Evolutionary conservation across 2,797 vertebrate genomes (phyloP).

Genomic region (Aselliscus stoliczkanus): DNA sequence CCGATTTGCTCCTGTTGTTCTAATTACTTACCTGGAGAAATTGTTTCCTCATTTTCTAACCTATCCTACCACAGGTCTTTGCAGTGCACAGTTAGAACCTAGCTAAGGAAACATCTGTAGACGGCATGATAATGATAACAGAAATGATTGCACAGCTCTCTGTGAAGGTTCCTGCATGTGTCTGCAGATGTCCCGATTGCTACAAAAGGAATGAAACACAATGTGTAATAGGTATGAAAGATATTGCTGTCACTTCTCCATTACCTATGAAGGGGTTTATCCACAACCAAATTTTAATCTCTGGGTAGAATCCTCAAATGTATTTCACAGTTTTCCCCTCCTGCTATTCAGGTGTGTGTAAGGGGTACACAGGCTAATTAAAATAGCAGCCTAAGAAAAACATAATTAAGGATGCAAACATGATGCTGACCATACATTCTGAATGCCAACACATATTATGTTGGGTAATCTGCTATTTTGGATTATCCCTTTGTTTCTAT

Average conservation of each 20-base stretch:
- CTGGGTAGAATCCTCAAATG: neutral
- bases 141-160: conserved; percentile 16
- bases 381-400: neutral
- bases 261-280: conserved; percentile 11
- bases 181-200: neutral
- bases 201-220: conserved; percentile 21
- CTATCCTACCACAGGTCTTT: neutral
- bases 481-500: conserved; percentile 13
- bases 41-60: conserved; percentile 37
- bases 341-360: neutral
- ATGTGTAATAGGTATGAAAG: neutral
- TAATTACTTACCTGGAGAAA: conserved; percentile 62
- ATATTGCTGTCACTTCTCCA: neutral
- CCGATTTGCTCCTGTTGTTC: conserved; percentile 50
- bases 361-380: neutral
- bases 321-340: neutral
- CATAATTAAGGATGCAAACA: neutral
- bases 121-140: neutral
- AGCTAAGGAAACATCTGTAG: conserved; percentile 20
- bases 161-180: neutral
- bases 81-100: conserved; percentile 2
- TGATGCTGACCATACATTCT: neutral
- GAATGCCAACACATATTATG: neutral
- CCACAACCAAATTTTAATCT: conserved; percentile 17
- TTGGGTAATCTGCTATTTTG: neutral